Evolutionary conservation across 2,888 invertebrate genomes (phyloP).

Genomic region (Xestoiulus laeticollis): DNA sequence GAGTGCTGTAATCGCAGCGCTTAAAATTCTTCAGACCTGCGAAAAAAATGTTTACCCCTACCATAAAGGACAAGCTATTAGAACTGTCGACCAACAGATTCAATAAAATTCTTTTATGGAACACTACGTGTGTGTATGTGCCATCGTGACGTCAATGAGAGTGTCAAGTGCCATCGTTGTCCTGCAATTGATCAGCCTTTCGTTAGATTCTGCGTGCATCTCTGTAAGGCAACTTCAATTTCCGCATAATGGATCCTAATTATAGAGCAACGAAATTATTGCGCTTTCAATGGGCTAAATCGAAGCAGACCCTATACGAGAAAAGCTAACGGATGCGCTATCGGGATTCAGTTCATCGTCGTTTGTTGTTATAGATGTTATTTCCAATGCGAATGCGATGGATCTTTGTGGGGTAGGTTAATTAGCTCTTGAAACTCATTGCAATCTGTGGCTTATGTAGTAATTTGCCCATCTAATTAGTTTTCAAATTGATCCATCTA

Average conservation of each 20-base stretch:
- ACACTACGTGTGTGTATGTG: not conserved
- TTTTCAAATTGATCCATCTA: not conserved
- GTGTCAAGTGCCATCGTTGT: constrained; percentile 32
- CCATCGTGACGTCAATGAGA: constrained; percentile 22
- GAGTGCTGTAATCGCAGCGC: not conserved
- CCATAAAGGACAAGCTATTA: not conserved
- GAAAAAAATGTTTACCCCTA: not conserved
- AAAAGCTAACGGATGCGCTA: not conserved
- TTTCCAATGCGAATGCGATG: not conserved
- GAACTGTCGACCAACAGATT: not conserved
- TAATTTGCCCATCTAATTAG: not conserved
- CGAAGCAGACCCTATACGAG: not conserved
- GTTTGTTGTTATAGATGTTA: not conserved
- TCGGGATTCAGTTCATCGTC: not conserved
- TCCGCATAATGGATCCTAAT: constrained; percentile 33
- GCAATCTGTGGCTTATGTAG: not conserved
- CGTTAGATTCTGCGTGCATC: not conserved
- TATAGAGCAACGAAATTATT: not conserved
- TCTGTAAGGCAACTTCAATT: not conserved
- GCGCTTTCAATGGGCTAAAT: constrained; percentile 8
- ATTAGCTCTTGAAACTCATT: not conserved
- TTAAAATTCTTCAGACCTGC: constrained; percentile 3
- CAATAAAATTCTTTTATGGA: not conserved
- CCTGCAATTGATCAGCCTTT: constrained; percentile 14
- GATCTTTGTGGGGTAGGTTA: constrained; percentile 15